Percentiles rank a stretch among this genome's conserved stretches.
Conservation (phyloP, 2,888 invertebrate genomes). For the Xestia xanthographa region DNA sequence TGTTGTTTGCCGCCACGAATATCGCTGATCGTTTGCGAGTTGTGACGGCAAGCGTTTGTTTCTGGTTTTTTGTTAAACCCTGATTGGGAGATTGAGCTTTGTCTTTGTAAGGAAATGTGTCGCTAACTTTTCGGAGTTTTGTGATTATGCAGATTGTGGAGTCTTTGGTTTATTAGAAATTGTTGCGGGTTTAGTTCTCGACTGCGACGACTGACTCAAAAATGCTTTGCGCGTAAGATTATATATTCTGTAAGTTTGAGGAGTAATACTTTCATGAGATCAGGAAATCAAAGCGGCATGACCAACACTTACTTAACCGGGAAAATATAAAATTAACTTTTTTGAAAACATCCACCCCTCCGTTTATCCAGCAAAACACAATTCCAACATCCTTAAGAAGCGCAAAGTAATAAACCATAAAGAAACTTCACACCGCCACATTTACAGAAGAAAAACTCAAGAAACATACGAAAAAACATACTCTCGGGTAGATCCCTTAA, state of each 20-base stretch:
- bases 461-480: slow-evolving; percentile 58
- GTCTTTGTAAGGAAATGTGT: slow-evolving; percentile 29
- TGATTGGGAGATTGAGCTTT: slow-evolving; percentile 51
- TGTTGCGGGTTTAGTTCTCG: background rate
- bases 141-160: slow-evolving; percentile 31
- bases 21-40: slow-evolving; percentile 59
- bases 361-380: slow-evolving; percentile 36
- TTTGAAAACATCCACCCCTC: background rate
- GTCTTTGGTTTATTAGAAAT: slow-evolving; percentile 32
- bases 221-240: background rate
- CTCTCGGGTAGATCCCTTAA: slow-evolving; percentile 57
- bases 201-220: background rate
- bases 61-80: slow-evolving; percentile 39
- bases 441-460: slow-evolving; percentile 57
- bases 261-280: background rate
- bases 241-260: background rate
- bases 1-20: slow-evolving; percentile 51
- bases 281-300: background rate
- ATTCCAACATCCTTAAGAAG: slow-evolving; percentile 35
- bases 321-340: background rate
- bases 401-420: slow-evolving; percentile 61
- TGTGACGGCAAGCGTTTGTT: slow-evolving; percentile 32
- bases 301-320: background rate
- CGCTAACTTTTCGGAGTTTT: slow-evolving; percentile 42
- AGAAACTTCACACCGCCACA: slow-evolving; percentile 51